Evolutionary conservation across 1,140 invertebrate species (phyloP), one percentile per base, ranked within the genome.

Genomic region (Vanessa atalanta): DNA sequence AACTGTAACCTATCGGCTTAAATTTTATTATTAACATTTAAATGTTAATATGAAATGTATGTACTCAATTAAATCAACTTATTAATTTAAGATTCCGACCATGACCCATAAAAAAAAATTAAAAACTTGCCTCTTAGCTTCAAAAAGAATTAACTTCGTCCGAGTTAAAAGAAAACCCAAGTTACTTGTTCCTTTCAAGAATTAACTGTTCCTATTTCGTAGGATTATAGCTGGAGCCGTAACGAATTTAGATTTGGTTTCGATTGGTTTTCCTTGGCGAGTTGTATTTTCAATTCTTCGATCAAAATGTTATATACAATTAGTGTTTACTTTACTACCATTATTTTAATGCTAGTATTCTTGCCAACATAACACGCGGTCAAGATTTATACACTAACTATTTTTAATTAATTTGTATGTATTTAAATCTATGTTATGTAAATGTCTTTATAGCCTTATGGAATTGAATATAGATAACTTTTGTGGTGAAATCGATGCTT

Each of bases 211-310:
- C 57, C 11, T 2, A 61, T 37, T 61, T 61, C 57, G 57, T 37
- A n/a, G 14, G 57, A 61, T 61, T 61, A 61, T 9, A 12, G 23
- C 14, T n/a, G 26, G 31, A 61, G 20, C 9, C 20, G 57, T 13
- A 15, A 13, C 57, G 57, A 61, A 61, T 61, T 31, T 61, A 61
- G 15, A 61, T 61, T 61, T n/a, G 13, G 12, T 61, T 12, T 13
- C 14, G 26, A 61, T 31, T 61, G 57, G 57, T 13, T 61, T n/a
- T 61, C 6, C 9, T 57, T 13, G 55, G 9, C 16, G 20, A 57
- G 20, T 26, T 57, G 11, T 26, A 13, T n/a, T 61, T n/a, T 61
- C 31, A 15, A 61, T n/a, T 31, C 0, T 37, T 61, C 15, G 20
- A 15, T 15, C 9, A 61, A 13, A 15, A 61, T 61, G 4, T 11